Percentiles rank a stretch among this genome's conserved stretches.
These are phyloP conservation scores for Sesamia nonagrioides DNA, from an alignment of 1,140 invertebrate genomes.

Conservation along the genomic window DNA sequence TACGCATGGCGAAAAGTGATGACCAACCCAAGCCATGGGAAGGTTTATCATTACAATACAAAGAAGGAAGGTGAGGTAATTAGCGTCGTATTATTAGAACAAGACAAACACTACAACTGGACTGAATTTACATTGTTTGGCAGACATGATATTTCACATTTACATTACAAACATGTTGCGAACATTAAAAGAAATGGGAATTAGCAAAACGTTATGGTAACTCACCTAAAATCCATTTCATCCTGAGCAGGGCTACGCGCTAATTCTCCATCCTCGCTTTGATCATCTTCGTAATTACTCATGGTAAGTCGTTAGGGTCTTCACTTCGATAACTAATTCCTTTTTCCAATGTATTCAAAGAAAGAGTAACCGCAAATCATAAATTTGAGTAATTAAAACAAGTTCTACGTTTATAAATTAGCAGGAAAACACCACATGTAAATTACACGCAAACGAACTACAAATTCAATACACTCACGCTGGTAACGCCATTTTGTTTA, in stretches of 20 bases:
- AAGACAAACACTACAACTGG: neutral
- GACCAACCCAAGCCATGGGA: neutral
- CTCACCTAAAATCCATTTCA: conserved; percentile 90
- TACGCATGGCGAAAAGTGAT: neutral
- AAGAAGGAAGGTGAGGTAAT: neutral
- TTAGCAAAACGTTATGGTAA: neutral
- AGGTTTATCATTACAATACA: too few species aligned
- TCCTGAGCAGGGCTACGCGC: conserved; percentile 90
- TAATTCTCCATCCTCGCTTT: conserved; percentile 92
- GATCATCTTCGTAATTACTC: conserved; percentile 89
- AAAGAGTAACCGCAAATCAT: neutral
- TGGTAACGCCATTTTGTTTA: conserved; percentile 61
- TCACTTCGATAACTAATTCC: conserved; percentile 28
- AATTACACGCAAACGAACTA: conserved; percentile 29
- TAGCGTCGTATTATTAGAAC: neutral
- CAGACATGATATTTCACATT: neutral
- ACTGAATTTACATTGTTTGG: neutral
- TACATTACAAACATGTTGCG: neutral
- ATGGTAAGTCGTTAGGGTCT: conserved; percentile 73
- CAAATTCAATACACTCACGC: conserved; percentile 46
- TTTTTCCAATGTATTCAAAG: neutral
- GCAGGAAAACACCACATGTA: conserved; percentile 9
- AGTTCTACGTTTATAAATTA: neutral
- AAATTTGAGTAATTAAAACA: neutral
- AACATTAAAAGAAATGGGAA: neutral